Evolutionary conservation across 2,797 vertebrate species (phyloP).

Genomic region (Chaunax sp.): DNA sequence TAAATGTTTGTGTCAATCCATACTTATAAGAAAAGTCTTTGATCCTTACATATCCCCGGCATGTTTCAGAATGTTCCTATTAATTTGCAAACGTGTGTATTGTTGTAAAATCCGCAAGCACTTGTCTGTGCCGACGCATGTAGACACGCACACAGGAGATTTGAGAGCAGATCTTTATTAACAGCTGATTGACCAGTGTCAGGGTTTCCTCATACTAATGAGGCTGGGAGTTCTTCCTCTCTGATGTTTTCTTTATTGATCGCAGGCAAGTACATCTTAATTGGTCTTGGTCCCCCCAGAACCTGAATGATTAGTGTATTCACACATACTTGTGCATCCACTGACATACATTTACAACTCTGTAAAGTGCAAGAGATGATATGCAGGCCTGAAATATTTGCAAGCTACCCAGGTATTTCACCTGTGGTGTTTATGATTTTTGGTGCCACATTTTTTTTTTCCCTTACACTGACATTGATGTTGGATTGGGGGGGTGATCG

Average conservation of each 20-base stretch:
- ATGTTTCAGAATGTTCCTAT: slow-evolving; percentile 33
- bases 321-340: slow-evolving; percentile 16
- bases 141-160: slow-evolving; percentile 40
- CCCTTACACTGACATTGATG: slow-evolving; percentile 58
- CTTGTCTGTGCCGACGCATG: slow-evolving; percentile 13
- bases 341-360: slow-evolving; percentile 1
- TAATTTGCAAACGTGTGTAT: slow-evolving; percentile 28
- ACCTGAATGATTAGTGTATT: slow-evolving; percentile 46
- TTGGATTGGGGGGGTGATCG: slow-evolving; percentile 46
- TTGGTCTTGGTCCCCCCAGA: slow-evolving; percentile 52
- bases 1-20: slow-evolving; percentile 37
- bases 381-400: slow-evolving; percentile 12
- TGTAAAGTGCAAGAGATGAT: slow-evolving; percentile 13
- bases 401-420: slow-evolving; percentile 31
- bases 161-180: slow-evolving; percentile 48
- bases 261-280: slow-evolving; percentile 59
- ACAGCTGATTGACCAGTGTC: slow-evolving; percentile 57
- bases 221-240: slow-evolving; percentile 65
- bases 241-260: slow-evolving; percentile 78
- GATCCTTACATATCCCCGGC: slow-evolving; percentile 24
- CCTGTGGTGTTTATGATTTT: slow-evolving; percentile 38
- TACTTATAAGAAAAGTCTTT: slow-evolving; percentile 37
- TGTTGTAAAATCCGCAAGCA: slow-evolving; percentile 34
- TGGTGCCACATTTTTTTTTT: slow-evolving; percentile 41
- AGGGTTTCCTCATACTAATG: slow-evolving; percentile 69